These are phyloP conservation scores for Mercenaria mercenaria DNA, from an alignment of 1,140 invertebrate species.

Conservation along the genomic window DNA sequence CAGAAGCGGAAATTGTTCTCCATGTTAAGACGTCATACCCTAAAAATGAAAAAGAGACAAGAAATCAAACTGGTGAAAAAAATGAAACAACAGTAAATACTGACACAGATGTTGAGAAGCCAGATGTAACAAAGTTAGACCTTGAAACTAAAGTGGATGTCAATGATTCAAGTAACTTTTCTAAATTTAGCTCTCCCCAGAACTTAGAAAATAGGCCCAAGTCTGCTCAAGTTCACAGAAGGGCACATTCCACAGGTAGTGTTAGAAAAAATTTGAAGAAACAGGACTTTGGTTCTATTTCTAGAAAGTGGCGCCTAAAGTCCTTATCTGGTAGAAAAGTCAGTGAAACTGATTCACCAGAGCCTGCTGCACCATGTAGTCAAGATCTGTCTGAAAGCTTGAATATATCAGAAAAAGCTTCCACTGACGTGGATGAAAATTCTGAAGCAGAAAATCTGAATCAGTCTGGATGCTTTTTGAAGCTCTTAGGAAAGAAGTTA, in stretches of 20 bases:
- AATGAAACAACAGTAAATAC: not conserved
- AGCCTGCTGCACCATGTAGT: not conserved
- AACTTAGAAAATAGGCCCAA: not conserved
- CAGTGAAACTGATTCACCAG: not conserved
- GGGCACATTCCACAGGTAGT: slow-evolving; percentile 36
- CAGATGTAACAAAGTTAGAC: slow-evolving; percentile 32
- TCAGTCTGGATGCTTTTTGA: slow-evolving; percentile 70
- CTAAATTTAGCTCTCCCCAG: not conserved
- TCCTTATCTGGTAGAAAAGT: not conserved
- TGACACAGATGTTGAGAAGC: not conserved
- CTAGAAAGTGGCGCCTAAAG: slow-evolving; percentile 38
- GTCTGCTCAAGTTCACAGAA: slow-evolving; percentile 18
- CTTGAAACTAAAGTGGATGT: slow-evolving; percentile 37
- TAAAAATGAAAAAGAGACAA: slow-evolving; percentile 17
- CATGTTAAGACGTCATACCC: slow-evolving; percentile 54
- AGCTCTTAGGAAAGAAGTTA: slow-evolving; percentile 70
- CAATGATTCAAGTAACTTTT: slow-evolving; percentile 6
- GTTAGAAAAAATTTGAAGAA: slow-evolving; percentile 10
- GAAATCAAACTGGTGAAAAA: not conserved
- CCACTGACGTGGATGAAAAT: not conserved
- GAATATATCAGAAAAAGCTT: not conserved
- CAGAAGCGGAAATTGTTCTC: slow-evolving; percentile 42
- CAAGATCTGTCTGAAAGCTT: not conserved
- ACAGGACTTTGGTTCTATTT: slow-evolving; percentile 34
- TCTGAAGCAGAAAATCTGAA: slow-evolving; percentile 2